Base-by-base conservation (phyloP, 2,113 vertebrate genomes). In the Brienomyrus brachyistius region DNA sequence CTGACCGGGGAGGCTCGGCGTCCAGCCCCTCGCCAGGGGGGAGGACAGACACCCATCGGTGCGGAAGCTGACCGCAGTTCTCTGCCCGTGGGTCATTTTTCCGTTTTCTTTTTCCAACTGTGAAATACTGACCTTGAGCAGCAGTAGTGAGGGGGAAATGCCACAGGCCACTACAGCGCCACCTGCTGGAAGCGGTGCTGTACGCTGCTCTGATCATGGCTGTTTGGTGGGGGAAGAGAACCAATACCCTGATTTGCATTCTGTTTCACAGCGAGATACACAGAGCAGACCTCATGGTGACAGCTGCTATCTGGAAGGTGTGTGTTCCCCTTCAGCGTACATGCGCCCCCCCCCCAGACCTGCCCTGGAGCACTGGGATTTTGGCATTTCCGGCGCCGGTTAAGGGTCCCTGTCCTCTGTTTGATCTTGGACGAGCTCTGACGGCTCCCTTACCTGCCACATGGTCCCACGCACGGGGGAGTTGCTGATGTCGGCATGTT, bases 1-100 rank as follows among this genome's bases (percentile, higher is more conserved):
- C 91, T 98, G 97, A 99, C 96, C 92, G 59, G 77, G 19, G 87
- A 13, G 31, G 35, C 74, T n/a, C 23, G 10, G 27, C 2, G 5
- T 84, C 11, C 51, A 17, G 85, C 66, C 15, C 48, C n/a, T 48
- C 62, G 4, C 45, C 70, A 19, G 31, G 6, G 17, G 11, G 70
- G 15, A 11, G 6, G 35, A 43, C 74, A 17, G 35, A 43, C 35
- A 19, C 51, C 2, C 48, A 40, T 86, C 23, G 84, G 47, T 23
- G 35, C n/a, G 59, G 19, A 85, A 62, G n/a, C 35, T 80, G 35
- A 43, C 74, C 13, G 40, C 3, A 80, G 19, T 86, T 43, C 89
- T 87, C 5, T 48, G 21, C 52, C 40, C 23, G 19, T 80, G n/a
- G 40, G 56, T 31, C 48, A 87, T 87, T 77, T 31, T 89, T 86